Base-by-base conservation (phyloP, 1,140 invertebrate genomes). In the Pristionchus pacificus region DNA sequence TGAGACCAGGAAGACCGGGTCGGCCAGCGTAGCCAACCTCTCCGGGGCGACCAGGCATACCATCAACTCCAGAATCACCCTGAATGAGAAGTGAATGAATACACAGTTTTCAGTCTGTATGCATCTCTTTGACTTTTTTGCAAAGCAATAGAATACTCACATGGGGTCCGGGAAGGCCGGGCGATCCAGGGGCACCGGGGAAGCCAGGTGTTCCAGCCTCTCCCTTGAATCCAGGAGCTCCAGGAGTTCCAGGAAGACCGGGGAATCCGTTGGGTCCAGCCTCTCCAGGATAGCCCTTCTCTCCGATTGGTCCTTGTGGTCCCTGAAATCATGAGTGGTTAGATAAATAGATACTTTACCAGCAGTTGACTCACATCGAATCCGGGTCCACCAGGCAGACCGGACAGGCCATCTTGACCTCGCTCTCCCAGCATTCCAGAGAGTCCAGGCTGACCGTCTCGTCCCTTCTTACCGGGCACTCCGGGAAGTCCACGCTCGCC, bases 241-340 rank as follows among this genome's bases (percentile, higher is more conserved):
- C 76, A 32, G 75, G 70, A n/a, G 63, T 25, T 31, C 76, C 77
- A 55, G 77, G 65, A 32, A 30, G 28, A 32, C 77, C 77, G 6
- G 72, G 72, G 3, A 60, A 65, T n/a, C 77, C 77, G 58, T 70
- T 65, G 27, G 32, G 38, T 67, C 77, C 76, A n/a, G 27, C 24
- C 3, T 64, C 13, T 59, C 60, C 60, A 60, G n/a, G 74, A 30
- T 72, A 75, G 30, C 77, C 77, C 32, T 75, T 76, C 49, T 78
- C 77, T 60, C 77, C 77, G 24, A 32, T 33, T 30, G 72, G 70
- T 25, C 81, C 81, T 27, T 66, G 64, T 28, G 68, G 71, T 28
- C 81, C 81, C 14, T 67, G 68, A 14, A 74, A 24, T 27, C n/a
- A n/a, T n/a, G n/a, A n/a, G n/a, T n/a, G n/a, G n/a, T n/a, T n/a